These are phyloP conservation scores for Maniola hyperantus DNA, from an alignment of 2,888 invertebrate genomes.

Conservation along the genomic window DNA sequence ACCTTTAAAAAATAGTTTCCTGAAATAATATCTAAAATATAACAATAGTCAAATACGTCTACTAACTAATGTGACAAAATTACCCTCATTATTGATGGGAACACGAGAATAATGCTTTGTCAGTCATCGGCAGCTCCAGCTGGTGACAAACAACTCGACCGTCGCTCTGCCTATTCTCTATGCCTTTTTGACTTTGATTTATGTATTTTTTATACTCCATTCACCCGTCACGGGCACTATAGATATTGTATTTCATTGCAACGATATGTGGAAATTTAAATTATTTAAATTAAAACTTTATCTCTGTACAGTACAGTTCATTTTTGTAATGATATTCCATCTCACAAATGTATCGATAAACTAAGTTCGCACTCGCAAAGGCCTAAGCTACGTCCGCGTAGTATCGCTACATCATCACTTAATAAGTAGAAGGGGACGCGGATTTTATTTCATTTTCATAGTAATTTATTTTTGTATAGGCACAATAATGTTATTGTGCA, in stretches of 20 bases:
- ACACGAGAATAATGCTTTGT: constrained; percentile 64
- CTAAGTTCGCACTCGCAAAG: constrained; percentile 65
- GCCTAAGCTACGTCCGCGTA: constrained; percentile 55
- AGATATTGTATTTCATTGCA: constrained; percentile 60
- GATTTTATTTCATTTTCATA: constrained; percentile 81
- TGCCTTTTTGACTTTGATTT: constrained; percentile 84
- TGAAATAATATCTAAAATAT: constrained; percentile 47
- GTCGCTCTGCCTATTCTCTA: constrained; percentile 75
- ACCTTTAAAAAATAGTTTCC: constrained; percentile 36
- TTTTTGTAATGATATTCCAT: constrained; percentile 32
- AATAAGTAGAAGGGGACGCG: constrained; percentile 81
- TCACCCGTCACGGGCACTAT: constrained; percentile 78
- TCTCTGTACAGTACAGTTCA: neutral
- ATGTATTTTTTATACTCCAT: constrained; percentile 81
- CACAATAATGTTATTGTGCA: constrained; percentile 72
- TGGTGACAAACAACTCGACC: constrained; percentile 75
- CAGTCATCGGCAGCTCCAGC: constrained; percentile 61
- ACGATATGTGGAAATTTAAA: constrained; percentile 45
- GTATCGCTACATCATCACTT: constrained; percentile 79
- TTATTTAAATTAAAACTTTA: constrained; percentile 24
- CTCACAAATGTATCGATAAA: constrained; percentile 50
- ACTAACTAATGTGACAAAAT: constrained; percentile 78
- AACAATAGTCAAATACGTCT: constrained; percentile 74
- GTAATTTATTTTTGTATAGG: constrained; percentile 76
- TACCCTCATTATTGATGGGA: constrained; percentile 81